Base-by-base conservation (phyloP, 2,797 vertebrate genomes). In the Schizopygopsis malacanthus region DNA sequence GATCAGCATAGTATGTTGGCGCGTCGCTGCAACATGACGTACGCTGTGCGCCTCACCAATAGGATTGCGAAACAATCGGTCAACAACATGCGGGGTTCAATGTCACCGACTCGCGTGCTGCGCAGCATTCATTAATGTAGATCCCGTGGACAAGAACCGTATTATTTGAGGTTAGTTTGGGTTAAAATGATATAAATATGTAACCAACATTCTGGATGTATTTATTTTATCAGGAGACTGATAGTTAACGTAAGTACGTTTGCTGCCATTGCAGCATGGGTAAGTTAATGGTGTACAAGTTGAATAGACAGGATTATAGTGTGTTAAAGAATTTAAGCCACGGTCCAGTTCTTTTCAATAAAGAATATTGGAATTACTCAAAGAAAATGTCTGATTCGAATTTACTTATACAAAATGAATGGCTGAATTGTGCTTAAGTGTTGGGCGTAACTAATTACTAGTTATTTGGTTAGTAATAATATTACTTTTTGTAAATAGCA, bases 21-120 rank as follows among this genome's bases (percentile, higher is more conserved):
- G 37, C 20, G 88, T 83, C 88, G 82, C 87, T 4, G 3, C 1
- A 43, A 37, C 9, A 79, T 88, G 87, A 89, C 89, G 88, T 67
- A 50, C 0, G 1, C 16, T 6, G 2, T 18, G 47, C 65, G 85
- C 67, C 47, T 43, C 41, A 22, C 47, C 50, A 56, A 76, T 71
- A 3, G 70, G 37, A 6, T 76, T 77, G 28, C 22, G n/a, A 54
- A 84, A 76, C 28, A 20, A 10, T 22, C 50, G 12, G 77, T 86
- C 63, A 69, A 56, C 88, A 90, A 72, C 85, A 89, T 90, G 89
- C 47, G 11, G 3, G 9, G 15, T 54, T 94, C 94, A 95, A 95
- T 95, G 94, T 95, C 95, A 95, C 37, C 5, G 67, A 41, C 4
- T 0, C 28, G 41, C 2, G 20, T 7, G 4, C 81, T 33, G 20